Evolutionary conservation across 37 sponge, comb jelly and placozoan species (phyloP).

Genomic region (Axinella damicornis): DNA sequence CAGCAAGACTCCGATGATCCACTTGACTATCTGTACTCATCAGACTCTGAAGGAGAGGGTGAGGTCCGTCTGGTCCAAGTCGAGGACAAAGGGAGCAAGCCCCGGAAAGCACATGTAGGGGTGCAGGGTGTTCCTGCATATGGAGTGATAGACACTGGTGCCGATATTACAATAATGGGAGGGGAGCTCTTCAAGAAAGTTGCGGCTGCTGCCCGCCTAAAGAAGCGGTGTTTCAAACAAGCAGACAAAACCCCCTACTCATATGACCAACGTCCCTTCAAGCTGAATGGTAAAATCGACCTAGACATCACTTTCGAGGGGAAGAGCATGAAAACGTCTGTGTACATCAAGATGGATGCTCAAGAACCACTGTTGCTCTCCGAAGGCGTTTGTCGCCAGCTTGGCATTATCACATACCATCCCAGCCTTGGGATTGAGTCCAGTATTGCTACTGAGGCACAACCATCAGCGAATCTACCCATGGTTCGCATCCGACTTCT

Average conservation of each 20-base stretch:
- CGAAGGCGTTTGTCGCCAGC: constrained; percentile 64
- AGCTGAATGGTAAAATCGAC: constrained; percentile 44
- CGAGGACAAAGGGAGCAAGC: constrained; percentile 16
- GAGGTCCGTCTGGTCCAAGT: constrained; percentile 8
- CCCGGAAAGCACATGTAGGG: neutral
- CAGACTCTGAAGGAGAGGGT: neutral
- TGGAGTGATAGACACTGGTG: neutral
- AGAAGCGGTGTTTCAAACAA: neutral
- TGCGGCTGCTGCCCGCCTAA: neutral
- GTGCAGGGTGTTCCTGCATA: neutral
- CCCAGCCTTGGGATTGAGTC: neutral
- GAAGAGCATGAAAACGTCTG: constrained; percentile 3
- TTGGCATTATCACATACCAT: neutral
- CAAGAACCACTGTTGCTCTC: constrained; percentile 47
- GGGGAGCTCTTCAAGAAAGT: constrained; percentile 8
- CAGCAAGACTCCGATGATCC: neutral
- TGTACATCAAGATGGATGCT: constrained; percentile 65
- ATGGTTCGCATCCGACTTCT: neutral
- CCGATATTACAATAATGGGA: neutral
- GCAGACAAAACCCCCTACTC: constrained; percentile 19
- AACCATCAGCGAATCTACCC: neutral
- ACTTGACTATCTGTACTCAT: neutral
- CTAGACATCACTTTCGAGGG: constrained; percentile 40
- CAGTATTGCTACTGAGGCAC: neutral
- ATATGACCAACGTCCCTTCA: constrained; percentile 48